Evolutionary conservation across 2,113 vertebrate genomes (phyloP).

Genomic region (Chunga burmeisteri): DNA sequence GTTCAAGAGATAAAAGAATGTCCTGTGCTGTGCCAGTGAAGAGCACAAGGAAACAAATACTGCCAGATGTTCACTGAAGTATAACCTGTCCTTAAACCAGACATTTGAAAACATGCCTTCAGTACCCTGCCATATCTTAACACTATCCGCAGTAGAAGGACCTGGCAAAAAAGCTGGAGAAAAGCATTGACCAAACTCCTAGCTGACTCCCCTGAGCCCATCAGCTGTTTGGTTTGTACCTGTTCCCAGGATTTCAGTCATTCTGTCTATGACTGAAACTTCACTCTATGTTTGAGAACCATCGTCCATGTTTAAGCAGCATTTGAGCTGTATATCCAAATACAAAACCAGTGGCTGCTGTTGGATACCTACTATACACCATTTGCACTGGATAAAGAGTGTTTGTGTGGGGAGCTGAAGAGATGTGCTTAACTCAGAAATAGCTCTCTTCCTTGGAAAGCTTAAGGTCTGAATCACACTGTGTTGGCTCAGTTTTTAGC

Average conservation of each 20-base stretch:
- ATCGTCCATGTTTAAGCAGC: accelerated
- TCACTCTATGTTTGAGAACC: not conserved
- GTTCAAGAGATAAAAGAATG: not conserved
- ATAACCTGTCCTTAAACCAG: not conserved
- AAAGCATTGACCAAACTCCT: not conserved
- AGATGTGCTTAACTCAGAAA: slow-evolving; percentile 46
- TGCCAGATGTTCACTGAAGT: not conserved
- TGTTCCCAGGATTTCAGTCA: not conserved
- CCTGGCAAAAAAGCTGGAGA: not conserved
- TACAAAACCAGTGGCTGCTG: not conserved
- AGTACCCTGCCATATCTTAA: not conserved
- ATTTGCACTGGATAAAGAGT: not conserved
- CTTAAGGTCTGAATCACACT: slow-evolving; percentile 63
- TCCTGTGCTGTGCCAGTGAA: not conserved
- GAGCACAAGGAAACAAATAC: not conserved
- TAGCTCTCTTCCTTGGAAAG: slow-evolving; percentile 66
- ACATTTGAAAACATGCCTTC: not conserved
- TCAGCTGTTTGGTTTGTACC: not conserved
- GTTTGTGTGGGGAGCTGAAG: slow-evolving; percentile 43
- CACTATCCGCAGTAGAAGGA: not conserved
- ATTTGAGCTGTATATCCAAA: not conserved
- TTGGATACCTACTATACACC: not conserved
- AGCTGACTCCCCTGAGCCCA: not conserved
- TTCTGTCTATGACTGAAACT: not conserved
- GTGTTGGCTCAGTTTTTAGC: slow-evolving; percentile 66